A percentile compares a stretch with the other conserved stretches of the same genome.
Conservation (phyloP, 1,140 invertebrate genomes). For the Tetramorium simillimum region DNA sequence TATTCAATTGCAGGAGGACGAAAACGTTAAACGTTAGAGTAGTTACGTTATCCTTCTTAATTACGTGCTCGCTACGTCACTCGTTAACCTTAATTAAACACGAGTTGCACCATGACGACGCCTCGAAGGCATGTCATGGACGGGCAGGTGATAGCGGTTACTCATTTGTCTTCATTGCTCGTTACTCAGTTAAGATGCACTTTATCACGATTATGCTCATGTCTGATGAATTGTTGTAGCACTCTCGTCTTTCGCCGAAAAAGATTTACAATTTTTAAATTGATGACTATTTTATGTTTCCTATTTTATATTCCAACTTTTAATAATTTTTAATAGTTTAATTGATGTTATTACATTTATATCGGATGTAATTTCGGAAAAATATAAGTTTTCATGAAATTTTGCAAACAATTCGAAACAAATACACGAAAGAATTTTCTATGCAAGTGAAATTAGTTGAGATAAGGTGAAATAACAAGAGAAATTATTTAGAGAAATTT, state of each 20-base stretch:
- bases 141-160: conserved; percentile 69
- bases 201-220: conserved; percentile 60
- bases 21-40: conserved; percentile 58
- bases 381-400: background rate
- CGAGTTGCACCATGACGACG: conserved; percentile 72
- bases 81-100: conserved; percentile 81
- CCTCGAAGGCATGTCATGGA: conserved; percentile 63
- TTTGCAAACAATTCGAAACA: background rate
- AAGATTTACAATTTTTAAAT: background rate
- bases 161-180: conserved; percentile 73
- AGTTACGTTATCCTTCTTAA: conserved; percentile 70
- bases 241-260: background rate
- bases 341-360: background rate
- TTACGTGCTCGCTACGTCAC: conserved; percentile 76
- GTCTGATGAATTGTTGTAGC: background rate
- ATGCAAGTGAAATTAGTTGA: background rate
- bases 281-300: background rate
- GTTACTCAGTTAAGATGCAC: conserved; percentile 63
- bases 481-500: background rate
- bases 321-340: background rate
- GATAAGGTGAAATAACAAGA: background rate
- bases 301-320: background rate
- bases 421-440: background rate
- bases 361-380: background rate
- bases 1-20: background rate